A percentile compares a stretch with the other conserved stretches of the same genome.
These are phyloP conservation scores for Napeogenes sylphis DNA, from an alignment of 2,888 invertebrate genomes.

Conservation along the genomic window DNA sequence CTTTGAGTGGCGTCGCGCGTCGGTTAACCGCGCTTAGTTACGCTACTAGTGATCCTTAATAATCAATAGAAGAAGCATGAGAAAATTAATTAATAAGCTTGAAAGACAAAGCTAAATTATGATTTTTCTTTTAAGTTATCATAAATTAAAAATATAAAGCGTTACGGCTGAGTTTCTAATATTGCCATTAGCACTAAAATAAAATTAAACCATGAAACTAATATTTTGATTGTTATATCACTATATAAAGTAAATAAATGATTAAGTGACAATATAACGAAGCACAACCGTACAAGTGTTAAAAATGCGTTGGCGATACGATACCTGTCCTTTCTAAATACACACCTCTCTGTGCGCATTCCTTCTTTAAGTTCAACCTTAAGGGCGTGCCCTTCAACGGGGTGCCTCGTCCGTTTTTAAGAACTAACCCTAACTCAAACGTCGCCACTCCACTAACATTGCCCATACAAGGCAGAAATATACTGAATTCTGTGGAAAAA, in stretches of 20 bases:
- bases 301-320: slow-evolving; percentile 79
- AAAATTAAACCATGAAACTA: neutral
- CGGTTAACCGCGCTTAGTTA: too few relatives aligned
- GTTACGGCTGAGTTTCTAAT: slow-evolving; percentile 53
- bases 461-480: slow-evolving; percentile 90
- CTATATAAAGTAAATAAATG: too few relatives aligned
- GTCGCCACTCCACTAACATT: slow-evolving; percentile 92
- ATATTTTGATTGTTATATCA: neutral
- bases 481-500: slow-evolving; percentile 86
- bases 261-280: slow-evolving; percentile 41
- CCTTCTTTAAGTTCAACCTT: slow-evolving; percentile 91
- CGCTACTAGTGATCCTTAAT: neutral
- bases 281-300: slow-evolving; percentile 68
- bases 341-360: slow-evolving; percentile 95
- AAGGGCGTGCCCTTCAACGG: slow-evolving; percentile 92
- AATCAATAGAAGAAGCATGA: slow-evolving; percentile 35
- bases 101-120: slow-evolving; percentile 13
- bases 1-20: slow-evolving; percentile 21
- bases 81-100: slow-evolving; percentile 38
- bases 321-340: slow-evolving; percentile 81
- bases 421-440: slow-evolving; percentile 90
- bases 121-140: slow-evolving; percentile 27
- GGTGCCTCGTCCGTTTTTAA: slow-evolving; percentile 87
- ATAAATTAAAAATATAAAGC: slow-evolving; percentile 42
- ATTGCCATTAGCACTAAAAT: slow-evolving; percentile 31